These are phyloP conservation scores for Caerostris extrusa DNA, from an alignment of 1,140 invertebrate species.

Conservation along the genomic window DNA sequence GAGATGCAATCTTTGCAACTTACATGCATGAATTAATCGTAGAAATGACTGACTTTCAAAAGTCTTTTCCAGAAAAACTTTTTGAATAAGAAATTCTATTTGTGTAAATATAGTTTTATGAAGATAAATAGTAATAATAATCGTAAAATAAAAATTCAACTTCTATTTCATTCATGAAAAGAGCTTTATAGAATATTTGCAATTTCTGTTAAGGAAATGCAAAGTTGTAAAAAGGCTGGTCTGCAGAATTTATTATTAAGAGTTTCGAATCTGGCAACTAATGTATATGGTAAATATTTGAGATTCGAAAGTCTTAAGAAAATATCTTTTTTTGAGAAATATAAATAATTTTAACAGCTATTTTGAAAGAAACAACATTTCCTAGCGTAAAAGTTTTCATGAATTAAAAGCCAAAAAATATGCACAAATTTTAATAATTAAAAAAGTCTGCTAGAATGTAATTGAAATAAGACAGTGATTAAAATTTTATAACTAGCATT, in stretches of 20 bases:
- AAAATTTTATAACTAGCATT: too few species aligned
- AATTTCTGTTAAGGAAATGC: not conserved
- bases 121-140: not conserved
- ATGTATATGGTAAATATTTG: not conserved
- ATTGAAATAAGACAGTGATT: too few species aligned
- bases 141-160: not conserved
- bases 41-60: conserved; percentile 29
- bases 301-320: too few species aligned
- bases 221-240: too few species aligned
- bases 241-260: too few species aligned
- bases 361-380: too few species aligned
- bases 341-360: too few species aligned
- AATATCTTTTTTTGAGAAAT: too few species aligned
- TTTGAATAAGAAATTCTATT: not conserved
- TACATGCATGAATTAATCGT: conserved; percentile 16
- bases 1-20: not conserved
- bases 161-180: not conserved
- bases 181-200: not conserved
- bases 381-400: too few species aligned
- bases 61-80: not conserved
- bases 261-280: not conserved
- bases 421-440: too few species aligned
- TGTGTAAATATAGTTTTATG: not conserved
- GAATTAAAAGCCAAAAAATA: too few species aligned
- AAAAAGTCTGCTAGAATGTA: too few species aligned